Base-by-base conservation (phyloP, 1,140 invertebrate genomes). In the Drosophila fuyamai region DNA sequence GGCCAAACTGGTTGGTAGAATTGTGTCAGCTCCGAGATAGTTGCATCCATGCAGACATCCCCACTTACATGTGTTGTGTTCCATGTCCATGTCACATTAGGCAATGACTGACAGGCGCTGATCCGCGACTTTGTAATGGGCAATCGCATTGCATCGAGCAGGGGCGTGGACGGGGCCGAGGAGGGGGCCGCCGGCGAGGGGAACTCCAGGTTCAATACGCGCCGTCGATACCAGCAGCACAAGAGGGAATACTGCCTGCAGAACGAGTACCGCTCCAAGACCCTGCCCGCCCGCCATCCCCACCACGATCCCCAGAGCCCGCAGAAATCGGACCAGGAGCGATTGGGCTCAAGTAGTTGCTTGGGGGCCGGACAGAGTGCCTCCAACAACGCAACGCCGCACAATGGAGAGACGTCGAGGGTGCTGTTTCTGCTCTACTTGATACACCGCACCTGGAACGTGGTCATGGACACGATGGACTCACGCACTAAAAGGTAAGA, bases 371-470 rank as follows among this genome's bases (percentile, higher is more conserved):
- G 68, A 1, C 44, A 38, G 51, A 50, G 67, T 46, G 61, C 48
- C 13, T 18, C 60, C 13, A 85, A 74, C 55, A 48, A 58, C 62
- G 27, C 72, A 14, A 35, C 79, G 18, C 68, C 79, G 40, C 75
- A 76, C 38, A 76, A 62, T 43, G 90, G 90, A 13, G 94, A 94
- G 85, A 94, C 93, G 16, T 94, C 94, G 6, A 92, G 94, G 58
- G 93, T 95, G 4, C 92, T 95, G n/a, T 95, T 95, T 83, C 93
- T 95, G 56, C 92, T 96, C 71, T 95, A 95, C 81, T 93, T 96
- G 58, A 95, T 96, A 74, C 94, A 95, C 67, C 94, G 95, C 74
- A 95, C 95, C n/a, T 96, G 95, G 95, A 95, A 94, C 78, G 93
- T 95, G 4, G 93, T 95, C 8, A 93, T 94, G 40, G 95, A 95